Base-by-base conservation (phyloP, 2,113 vertebrate species). In the Ctenodactylus gundi region DNA sequence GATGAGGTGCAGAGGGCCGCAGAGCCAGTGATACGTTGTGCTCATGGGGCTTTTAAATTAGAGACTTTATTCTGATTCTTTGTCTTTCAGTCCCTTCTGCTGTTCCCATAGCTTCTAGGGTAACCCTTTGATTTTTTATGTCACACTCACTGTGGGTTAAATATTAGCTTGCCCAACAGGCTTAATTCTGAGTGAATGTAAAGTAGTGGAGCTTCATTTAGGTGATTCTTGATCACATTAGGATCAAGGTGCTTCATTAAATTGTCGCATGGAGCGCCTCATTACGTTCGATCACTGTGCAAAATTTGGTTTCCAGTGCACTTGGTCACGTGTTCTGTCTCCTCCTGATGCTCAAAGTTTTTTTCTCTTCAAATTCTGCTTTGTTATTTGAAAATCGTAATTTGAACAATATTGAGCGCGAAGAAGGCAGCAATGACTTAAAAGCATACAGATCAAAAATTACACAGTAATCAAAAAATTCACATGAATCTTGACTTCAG, bases 101-200 rank as follows among this genome's bases (percentile, higher is more conserved):
- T 58, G 17, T n/a, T 1, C 20, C 4, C 4, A 7, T 25, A 9
- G 4, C 31, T 41, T 55, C n/a, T 29, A 60, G 7, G 12, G 29
- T 70, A 20, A 86, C 76, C 9, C 87, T 55, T 80, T 93, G 51
- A 23, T 3, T 0, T 92, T 1, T 92, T 82, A 75, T 15, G n/a
- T 49, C 53, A 76, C 39, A 76, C 62, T 82, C 70, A 44, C 3
- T 20, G 41, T 0, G 0, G 29, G 15, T 70, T 0, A 0, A 44
- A n/a, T 58, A 58, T 77, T 88, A 34, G 86, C 51, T 53, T 92
- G 53, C 81, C 15, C 93, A 81, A 29, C 55, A 53, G 67, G 39
- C 18, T 25, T 17, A 51, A 29, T 76, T 84, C 46, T 67, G 83
- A 9, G 73, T 80, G 23, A 91, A 58, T 64, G 41, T 18, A n/a